phyloP scores from a whole-genome alignment of 53 echinoderm and acorn worm genomes.

The Temnopleurus reevesii region DNA sequence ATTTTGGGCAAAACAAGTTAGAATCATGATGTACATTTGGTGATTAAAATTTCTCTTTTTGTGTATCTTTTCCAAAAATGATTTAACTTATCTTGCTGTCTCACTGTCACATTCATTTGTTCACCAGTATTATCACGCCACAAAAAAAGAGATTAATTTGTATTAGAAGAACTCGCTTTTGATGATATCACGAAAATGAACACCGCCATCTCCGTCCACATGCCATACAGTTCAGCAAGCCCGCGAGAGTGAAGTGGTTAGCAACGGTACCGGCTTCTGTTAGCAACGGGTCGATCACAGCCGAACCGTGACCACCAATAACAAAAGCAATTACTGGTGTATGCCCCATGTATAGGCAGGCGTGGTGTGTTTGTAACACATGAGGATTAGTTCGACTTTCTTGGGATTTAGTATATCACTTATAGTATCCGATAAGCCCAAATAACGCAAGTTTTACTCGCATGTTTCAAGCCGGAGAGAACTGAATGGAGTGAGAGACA shows the following conservation, averaged over 20 bases:
- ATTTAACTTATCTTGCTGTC: no score
- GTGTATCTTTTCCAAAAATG: no score
- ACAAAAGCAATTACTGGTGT: neutral
- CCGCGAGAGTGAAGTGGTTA: neutral
- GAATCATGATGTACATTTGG: no score
- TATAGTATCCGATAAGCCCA: neutral
- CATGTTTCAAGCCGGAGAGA: neutral
- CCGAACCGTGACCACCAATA: neutral
- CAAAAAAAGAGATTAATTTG: no score
- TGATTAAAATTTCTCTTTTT: no score
- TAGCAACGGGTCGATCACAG: slow-evolving; percentile 40
- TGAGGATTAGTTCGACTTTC: neutral
- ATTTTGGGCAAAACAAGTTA: no score
- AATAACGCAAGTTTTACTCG: neutral
- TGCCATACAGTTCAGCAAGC: neutral
- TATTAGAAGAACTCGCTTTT: neutral
- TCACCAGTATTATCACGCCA: no score
- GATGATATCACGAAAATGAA: neutral
- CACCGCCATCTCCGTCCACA: slow-evolving; percentile 12
- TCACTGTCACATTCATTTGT: no score
- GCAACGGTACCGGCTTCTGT: slow-evolving; percentile 48
- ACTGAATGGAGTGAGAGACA: neutral
- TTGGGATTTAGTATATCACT: neutral
- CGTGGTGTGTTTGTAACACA: slow-evolving; percentile 8
- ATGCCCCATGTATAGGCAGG: neutral